Conservation (phyloP, 2,888 invertebrate species). For the Diarsia brunnea region DNA sequence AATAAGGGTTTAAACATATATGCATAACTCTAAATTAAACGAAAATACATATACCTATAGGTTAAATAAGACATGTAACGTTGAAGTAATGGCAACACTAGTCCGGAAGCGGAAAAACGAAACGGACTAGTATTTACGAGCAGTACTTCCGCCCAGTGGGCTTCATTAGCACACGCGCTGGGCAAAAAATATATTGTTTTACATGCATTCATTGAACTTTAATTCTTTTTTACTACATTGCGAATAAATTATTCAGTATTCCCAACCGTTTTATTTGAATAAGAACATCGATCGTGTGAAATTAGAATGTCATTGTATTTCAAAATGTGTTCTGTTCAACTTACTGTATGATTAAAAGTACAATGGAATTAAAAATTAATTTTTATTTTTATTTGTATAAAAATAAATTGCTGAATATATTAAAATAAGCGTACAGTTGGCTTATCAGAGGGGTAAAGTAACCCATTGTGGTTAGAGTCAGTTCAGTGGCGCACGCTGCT, state of each 20-base stretch:
- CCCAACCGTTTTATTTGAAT: constrained; percentile 28
- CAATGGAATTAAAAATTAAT: not conserved
- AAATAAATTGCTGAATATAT: constrained; percentile 8
- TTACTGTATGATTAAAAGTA: constrained; percentile 2
- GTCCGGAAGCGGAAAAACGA: constrained; percentile 89
- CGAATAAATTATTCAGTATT: constrained; percentile 19
- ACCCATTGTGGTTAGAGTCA: constrained; percentile 74
- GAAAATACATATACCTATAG: constrained; percentile 80
- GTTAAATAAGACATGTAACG: constrained; percentile 87
- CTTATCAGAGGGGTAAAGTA: constrained; percentile 54
- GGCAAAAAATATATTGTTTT: constrained; percentile 74
- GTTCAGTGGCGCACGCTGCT: constrained; percentile 74
- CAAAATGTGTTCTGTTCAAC: not conserved
- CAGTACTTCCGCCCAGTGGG: constrained; percentile 85
- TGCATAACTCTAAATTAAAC: constrained; percentile 80
- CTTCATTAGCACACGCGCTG: constrained; percentile 81
- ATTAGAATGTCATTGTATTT: not conserved
- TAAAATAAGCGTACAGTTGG: constrained; percentile 37
- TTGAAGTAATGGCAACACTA: constrained; percentile 85
- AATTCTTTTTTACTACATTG: constrained; percentile 62
- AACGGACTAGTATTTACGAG: constrained; percentile 89
- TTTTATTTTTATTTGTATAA: not conserved
- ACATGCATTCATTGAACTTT: constrained; percentile 72
- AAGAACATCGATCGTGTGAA: not conserved
- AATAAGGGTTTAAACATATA: constrained; percentile 73